Conservation (phyloP, 2,888 invertebrate species). For the Geotrupes spiniger region DNA sequence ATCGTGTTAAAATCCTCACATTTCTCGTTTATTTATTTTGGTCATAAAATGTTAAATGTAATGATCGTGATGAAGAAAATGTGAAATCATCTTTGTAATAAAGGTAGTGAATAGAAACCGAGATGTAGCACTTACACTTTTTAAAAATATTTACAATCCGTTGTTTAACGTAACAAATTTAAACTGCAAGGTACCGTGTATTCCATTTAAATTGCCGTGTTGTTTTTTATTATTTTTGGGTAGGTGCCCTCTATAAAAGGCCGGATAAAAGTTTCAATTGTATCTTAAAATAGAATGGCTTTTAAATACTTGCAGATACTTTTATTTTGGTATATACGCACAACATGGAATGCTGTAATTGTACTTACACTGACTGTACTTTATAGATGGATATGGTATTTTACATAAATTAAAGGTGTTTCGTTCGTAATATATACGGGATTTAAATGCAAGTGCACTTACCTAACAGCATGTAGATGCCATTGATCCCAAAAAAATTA, state of each 20-base stretch:
- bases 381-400: neutral
- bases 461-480: conserved; percentile 32
- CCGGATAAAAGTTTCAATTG: neutral
- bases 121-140: conserved; percentile 19
- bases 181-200: conserved; percentile 1
- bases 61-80: too few species aligned
- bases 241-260: neutral
- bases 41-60: too few species aligned
- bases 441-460: conserved; percentile 16
- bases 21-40: too few species aligned
- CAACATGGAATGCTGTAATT: neutral
- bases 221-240: neutral
- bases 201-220: neutral
- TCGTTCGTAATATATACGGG: neutral
- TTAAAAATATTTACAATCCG: conserved; percentile 8
- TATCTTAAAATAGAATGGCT: neutral
- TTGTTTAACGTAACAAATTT: neutral
- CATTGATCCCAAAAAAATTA: conserved; percentile 32
- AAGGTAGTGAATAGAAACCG: conserved; percentile 5
- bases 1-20: too few species aligned
- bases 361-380: neutral
- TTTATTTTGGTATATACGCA: neutral
- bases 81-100: neutral
- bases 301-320: neutral
- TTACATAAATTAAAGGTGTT: neutral